Percentiles rank a stretch among this genome's conserved stretches.
Conservation (phyloP, 2,888 invertebrate genomes). For the Tetranychus piercei region DNA sequence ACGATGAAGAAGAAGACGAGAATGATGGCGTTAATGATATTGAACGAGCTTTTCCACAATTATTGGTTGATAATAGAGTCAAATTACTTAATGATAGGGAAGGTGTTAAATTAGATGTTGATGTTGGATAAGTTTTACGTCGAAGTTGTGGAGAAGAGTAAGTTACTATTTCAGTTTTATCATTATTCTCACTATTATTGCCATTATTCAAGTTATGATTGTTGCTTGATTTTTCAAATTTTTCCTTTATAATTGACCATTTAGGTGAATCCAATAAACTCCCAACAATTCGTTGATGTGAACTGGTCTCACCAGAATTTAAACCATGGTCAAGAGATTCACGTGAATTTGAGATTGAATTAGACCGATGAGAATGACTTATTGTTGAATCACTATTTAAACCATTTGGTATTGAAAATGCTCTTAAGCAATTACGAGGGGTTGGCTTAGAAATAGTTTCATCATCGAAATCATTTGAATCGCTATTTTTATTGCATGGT, state of each 20-base stretch:
- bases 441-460: neutral
- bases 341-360: neutral
- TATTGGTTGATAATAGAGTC: neutral
- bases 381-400: neutral
- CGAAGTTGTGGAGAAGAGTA: neutral
- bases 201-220: neutral
- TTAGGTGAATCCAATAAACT: constrained; percentile 5
- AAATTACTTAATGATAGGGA: neutral
- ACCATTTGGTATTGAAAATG: neutral
- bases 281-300: neutral
- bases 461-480: neutral
- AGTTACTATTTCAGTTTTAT: neutral
- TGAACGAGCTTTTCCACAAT: neutral
- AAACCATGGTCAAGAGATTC: neutral
- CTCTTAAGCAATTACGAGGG: neutral
- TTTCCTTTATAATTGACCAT: constrained; percentile 8
- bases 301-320: neutral
- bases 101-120: neutral
- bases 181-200: neutral
- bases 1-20: neutral
- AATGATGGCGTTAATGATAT: neutral
- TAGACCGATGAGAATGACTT: neutral
- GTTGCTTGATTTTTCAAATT: constrained; percentile 5
- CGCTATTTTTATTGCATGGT: neutral
- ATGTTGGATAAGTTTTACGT: neutral